Evolutionary conservation across 53 echinoderm and acorn worm species (phyloP).

Genomic region (Paelopatides confundens): DNA sequence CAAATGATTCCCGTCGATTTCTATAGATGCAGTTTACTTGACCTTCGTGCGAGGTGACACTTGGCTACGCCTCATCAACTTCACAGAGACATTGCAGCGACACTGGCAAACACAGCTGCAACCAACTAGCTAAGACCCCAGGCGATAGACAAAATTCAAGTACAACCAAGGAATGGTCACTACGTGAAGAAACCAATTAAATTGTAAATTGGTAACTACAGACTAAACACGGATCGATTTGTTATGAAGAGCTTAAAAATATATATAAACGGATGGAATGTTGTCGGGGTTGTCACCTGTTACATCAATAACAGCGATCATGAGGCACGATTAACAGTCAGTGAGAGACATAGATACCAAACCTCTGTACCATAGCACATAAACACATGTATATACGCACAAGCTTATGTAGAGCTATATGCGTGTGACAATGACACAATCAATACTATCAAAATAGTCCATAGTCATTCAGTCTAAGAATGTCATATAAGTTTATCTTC

Average conservation of each 20-base stretch:
- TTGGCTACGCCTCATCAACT: constrained; percentile 30
- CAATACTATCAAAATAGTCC: too few species aligned
- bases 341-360: too few species aligned
- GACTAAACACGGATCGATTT: constrained; percentile 29
- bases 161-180: constrained; percentile 8
- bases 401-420: too few species aligned
- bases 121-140: neutral
- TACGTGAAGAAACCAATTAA: constrained; percentile 26
- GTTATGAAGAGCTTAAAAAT: neutral
- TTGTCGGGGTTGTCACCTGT: neutral
- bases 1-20: neutral
- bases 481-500: too few species aligned
- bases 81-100: neutral
- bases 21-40: neutral
- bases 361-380: too few species aligned
- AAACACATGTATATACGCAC: too few species aligned
- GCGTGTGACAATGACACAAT: too few species aligned
- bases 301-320: neutral
- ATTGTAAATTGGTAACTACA: constrained; percentile 28
- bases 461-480: too few species aligned
- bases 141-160: constrained; percentile 14
- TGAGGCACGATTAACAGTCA: neutral
- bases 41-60: constrained; percentile 15
- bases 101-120: constrained; percentile 28
- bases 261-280: neutral